Base-by-base conservation (phyloP, 2,888 invertebrate genomes). In the Ceramica pisi region DNA sequence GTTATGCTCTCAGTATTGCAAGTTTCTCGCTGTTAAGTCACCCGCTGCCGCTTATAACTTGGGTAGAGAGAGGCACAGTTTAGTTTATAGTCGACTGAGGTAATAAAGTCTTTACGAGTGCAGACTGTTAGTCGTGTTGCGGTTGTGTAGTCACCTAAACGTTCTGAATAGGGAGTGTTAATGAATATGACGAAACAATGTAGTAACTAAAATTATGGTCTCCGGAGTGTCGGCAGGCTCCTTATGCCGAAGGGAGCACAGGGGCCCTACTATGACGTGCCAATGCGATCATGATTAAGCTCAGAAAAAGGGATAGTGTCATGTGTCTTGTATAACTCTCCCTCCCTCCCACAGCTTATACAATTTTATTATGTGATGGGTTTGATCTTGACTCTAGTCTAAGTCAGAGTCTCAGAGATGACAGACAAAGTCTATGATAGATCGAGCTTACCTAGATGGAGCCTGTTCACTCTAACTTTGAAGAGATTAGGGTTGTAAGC, bases 101-200 rank as follows among this genome's bases (percentile, higher is more conserved):
- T 79, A 85, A 77, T 84, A 85, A 84, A 83, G 67, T 71, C 70
- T 81, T 84, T 85, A 84, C 73, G 83, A 77, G 60, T 65, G 59
- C 53, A 35, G 50, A 63, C 82, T 69, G 26, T 69, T 76, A 59
- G 71, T 71, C 35, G 66, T 38, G 57, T 53, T 51, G 78, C 31
- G 46, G 80, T 56, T 23, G 56, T 72, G n/a, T 46, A 60, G 51
- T n/a, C 51, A 61, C 63, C 56, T 50, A 48, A n/a, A 19, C 31
- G 44, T 60, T 41, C 38, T 71, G 44, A 23, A 60, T 68, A 41
- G 26, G 64, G 6, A 21, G 38, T 21, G 51, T 50, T 81, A 55
- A 67, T 81, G 62, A 71, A 65, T 50, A 72, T 55, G 41, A 48
- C 10, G 21, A 57, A 60, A 62, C 44, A 41, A 38, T 57, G 44